A percentile compares a stretch with the other conserved stretches of the same genome.
Conservation (phyloP, 2,888 invertebrate genomes). For the Chaetogeoica ovagalla region DNA sequence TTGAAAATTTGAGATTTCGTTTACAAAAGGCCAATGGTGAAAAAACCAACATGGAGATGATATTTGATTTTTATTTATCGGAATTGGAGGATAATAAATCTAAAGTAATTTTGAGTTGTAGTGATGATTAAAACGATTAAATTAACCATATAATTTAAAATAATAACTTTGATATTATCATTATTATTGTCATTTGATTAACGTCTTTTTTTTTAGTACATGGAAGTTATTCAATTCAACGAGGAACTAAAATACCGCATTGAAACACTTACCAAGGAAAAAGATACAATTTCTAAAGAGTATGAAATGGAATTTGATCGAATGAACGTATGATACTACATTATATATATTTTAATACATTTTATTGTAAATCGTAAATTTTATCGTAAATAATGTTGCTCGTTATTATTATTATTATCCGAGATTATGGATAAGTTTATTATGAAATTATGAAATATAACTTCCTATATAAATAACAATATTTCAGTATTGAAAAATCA, state of each 20-base stretch:
- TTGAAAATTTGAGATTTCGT: constrained; percentile 33
- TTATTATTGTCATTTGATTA: neutral
- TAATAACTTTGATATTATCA: too few species aligned
- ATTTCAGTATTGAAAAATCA: neutral
- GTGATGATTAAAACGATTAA: too few species aligned
- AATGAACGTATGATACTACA: constrained; percentile 32
- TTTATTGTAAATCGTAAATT: neutral
- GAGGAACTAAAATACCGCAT: constrained; percentile 24
- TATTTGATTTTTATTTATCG: constrained; percentile 17
- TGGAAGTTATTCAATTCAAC: constrained; percentile 35
- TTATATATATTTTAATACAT: neutral
- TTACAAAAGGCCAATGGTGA: neutral
- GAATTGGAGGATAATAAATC: constrained; percentile 42
- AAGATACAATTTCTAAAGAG: constrained; percentile 8
- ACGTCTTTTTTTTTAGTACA: neutral
- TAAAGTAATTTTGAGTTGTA: constrained; percentile 8
- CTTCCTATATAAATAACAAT: neutral
- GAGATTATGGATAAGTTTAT: neutral
- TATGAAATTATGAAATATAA: neutral
- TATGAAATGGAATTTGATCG: constrained; percentile 30
- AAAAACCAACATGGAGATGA: constrained; percentile 11
- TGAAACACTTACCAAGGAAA: constrained; percentile 21
- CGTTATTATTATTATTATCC: too few species aligned
- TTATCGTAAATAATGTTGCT: neutral
- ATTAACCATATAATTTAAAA: too few species aligned